Evolutionary conservation across 2,113 vertebrate species (phyloP).

Genomic region (Sigmodon hispidus): DNA sequence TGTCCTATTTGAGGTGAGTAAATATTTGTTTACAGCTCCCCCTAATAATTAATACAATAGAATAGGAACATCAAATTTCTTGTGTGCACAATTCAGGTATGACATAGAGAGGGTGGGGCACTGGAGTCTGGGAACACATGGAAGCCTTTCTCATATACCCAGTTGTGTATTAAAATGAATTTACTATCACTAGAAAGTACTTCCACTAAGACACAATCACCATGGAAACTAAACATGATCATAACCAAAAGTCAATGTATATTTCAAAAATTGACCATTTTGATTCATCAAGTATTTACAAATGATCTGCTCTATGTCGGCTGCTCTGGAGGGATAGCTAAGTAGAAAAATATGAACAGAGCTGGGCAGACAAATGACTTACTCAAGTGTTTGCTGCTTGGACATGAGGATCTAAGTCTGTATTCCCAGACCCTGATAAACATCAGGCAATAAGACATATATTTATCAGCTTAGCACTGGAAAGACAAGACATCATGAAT

Average conservation of each 20-base stretch:
- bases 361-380: neutral
- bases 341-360: neutral
- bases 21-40: neutral
- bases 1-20: neutral
- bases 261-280: neutral
- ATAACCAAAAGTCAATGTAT: neutral
- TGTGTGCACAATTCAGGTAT: constrained; percentile 44
- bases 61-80: neutral
- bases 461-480: neutral
- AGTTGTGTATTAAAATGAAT: constrained; percentile 36
- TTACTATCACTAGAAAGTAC: constrained; percentile 28
- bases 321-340: neutral
- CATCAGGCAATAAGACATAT: neutral
- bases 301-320: neutral
- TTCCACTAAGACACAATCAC: constrained; percentile 33
- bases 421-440: neutral
- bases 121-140: neutral
- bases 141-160: neutral
- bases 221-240: neutral
- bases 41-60: neutral
- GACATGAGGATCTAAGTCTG: neutral
- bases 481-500: neutral
- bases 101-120: constrained; percentile 11
- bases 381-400: neutral
- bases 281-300: constrained; percentile 32